Percentiles rank a stretch among this genome's conserved stretches.
These are phyloP conservation scores for Pseudorhombus dupliciocellatus DNA, from an alignment of 2,113 vertebrate genomes.

Conservation along the genomic window DNA sequence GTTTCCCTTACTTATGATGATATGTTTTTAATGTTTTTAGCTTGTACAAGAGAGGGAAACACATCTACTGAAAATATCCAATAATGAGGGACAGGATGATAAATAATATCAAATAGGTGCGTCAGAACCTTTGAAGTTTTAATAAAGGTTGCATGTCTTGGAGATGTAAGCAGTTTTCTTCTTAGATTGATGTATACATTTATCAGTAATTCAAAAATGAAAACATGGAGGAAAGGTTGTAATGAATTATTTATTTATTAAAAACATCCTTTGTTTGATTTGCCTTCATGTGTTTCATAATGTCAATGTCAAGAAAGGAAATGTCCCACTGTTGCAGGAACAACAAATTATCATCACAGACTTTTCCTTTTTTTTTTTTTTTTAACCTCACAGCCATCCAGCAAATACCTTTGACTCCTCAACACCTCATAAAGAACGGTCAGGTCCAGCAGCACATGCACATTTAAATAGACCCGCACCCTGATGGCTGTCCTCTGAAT, in stretches of 20 bases:
- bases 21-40: neutral
- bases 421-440: conserved; percentile 25
- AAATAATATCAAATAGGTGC: conserved; percentile 9
- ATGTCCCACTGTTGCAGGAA: neutral
- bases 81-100: neutral
- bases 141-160: neutral
- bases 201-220: neutral
- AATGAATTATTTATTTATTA: too few relatives aligned
- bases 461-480: conserved; percentile 50
- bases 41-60: neutral
- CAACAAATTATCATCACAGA: neutral
- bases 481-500: conserved; percentile 68
- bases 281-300: neutral
- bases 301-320: neutral
- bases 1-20: neutral
- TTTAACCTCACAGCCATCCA: neutral
- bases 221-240: neutral
- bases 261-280: neutral
- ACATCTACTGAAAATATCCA: neutral
- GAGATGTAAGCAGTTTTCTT: neutral
- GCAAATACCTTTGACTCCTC: conserved; percentile 8
- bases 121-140: neutral
- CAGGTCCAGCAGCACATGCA: conserved; percentile 33
- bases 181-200: neutral
- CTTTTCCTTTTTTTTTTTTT: neutral